These are phyloP conservation scores for Tachycineta bicolor DNA, from an alignment of 2,113 vertebrate species.

Conservation along the genomic window DNA sequence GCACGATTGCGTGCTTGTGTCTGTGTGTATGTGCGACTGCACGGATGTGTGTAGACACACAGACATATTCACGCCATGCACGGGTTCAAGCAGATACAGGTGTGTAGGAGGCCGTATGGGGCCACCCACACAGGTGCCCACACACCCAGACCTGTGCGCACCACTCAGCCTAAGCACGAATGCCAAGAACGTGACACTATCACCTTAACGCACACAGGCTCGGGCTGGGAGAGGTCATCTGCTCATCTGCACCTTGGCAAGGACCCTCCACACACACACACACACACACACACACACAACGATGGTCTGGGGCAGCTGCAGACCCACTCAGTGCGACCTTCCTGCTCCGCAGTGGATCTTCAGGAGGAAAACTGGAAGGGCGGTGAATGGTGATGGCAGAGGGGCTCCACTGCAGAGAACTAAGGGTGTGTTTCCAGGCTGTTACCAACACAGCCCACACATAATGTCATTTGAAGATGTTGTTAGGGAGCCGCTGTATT, in stretches of 20 bases:
- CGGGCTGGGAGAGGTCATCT: background rate
- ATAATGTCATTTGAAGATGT: background rate
- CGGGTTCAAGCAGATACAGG: background rate
- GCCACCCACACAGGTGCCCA: background rate
- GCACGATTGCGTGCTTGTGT: background rate
- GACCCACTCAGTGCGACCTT: background rate
- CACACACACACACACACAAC: background rate
- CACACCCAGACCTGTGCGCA: rapidly evolving
- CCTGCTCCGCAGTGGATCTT: background rate
- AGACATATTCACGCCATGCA: background rate
- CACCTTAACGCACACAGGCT: background rate
- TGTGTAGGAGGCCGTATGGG: background rate
- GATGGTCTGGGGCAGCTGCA: background rate
- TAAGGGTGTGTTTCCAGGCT: background rate
- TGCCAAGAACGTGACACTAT: rapidly evolving
- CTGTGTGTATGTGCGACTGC: background rate
- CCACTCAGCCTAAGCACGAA: background rate
- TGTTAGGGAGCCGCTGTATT: background rate
- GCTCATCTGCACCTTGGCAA: background rate
- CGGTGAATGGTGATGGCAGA: background rate
- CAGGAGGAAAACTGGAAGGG: background rate
- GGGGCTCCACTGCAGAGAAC: background rate
- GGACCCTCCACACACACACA: background rate
- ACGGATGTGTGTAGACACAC: background rate
- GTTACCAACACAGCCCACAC: slow-evolving; percentile 4